Evolutionary conservation across 2,797 vertebrate species (phyloP).

Genomic region (Simalia tracyae): DNA sequence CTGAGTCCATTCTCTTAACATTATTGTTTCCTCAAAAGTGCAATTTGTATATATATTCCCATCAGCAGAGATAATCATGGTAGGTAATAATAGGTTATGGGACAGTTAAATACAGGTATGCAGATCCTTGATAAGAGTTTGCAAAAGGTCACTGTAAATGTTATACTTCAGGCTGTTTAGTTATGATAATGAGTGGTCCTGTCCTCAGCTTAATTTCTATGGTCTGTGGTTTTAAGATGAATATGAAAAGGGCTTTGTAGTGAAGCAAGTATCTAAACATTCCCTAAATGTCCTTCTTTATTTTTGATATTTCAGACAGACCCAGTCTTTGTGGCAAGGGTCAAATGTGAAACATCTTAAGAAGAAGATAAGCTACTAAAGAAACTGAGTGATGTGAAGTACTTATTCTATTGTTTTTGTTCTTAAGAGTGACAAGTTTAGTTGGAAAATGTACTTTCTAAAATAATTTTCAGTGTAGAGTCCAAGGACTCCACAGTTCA

Average conservation of each 20-base stretch:
- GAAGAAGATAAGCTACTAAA: conserved; percentile 60
- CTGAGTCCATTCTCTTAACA: background rate
- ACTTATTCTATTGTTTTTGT: conserved; percentile 52
- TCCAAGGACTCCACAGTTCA: too few species aligned
- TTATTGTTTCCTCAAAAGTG: background rate
- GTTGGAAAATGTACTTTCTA: conserved; percentile 54
- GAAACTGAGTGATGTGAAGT: conserved; percentile 57
- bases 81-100: background rate
- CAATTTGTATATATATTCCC: background rate
- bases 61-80: background rate
- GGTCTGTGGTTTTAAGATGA: conserved; percentile 57
- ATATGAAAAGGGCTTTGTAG: conserved; percentile 69
- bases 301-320: conserved; percentile 57
- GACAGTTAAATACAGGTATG: conserved; percentile 45
- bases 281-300: conserved; percentile 56
- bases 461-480: conserved; percentile 44
- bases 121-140: conserved; percentile 54
- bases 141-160: conserved; percentile 59
- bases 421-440: conserved; percentile 51
- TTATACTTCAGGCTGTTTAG: conserved; percentile 48
- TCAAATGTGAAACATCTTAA: conserved; percentile 67
- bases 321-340: conserved; percentile 63
- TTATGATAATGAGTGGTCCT: conserved; percentile 54
- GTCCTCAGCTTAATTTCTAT: conserved; percentile 61
- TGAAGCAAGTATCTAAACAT: conserved; percentile 59